phyloP scores from a whole-genome alignment of 53 echinoderm and acorn worm genomes.

The Mesocentrotus franciscanus region DNA sequence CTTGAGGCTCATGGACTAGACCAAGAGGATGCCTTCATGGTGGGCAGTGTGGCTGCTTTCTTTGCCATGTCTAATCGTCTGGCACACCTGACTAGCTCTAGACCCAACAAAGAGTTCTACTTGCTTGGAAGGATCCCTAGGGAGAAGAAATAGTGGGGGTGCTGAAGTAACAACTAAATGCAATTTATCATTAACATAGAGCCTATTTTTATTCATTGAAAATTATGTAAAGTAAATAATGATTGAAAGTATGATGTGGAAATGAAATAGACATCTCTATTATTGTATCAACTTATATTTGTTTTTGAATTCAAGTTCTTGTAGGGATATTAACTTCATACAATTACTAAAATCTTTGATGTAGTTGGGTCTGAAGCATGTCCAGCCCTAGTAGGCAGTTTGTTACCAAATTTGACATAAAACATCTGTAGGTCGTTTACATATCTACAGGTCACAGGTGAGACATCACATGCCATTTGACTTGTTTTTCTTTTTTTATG shows the following conservation, averaged over 20 bases:
- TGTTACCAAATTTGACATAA: no score
- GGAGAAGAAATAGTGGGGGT: conserved; percentile 67
- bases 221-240: neutral
- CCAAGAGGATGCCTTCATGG: conserved; percentile 92
- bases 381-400: no score
- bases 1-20: conserved; percentile 92
- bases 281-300: no score
- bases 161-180: neutral
- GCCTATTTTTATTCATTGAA: neutral
- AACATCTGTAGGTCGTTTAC: no score
- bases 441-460: no score
- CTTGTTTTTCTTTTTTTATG: no score
- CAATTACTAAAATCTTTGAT: no score
- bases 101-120: conserved; percentile 92
- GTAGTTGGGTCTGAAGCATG: no score
- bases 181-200: neutral
- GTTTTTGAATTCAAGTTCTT: no score
- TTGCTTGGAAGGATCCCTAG: conserved; percentile 85
- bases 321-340: no score
- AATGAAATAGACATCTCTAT: no score
- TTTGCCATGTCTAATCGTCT: conserved; percentile 97
- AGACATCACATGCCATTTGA: no score
- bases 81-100: conserved; percentile 80
- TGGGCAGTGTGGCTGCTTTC: conserved; percentile 85
- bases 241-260: neutral